Base-by-base conservation (phyloP, 53 echinoderm and acorn worm species). In the Pentamera pediparva region DNA sequence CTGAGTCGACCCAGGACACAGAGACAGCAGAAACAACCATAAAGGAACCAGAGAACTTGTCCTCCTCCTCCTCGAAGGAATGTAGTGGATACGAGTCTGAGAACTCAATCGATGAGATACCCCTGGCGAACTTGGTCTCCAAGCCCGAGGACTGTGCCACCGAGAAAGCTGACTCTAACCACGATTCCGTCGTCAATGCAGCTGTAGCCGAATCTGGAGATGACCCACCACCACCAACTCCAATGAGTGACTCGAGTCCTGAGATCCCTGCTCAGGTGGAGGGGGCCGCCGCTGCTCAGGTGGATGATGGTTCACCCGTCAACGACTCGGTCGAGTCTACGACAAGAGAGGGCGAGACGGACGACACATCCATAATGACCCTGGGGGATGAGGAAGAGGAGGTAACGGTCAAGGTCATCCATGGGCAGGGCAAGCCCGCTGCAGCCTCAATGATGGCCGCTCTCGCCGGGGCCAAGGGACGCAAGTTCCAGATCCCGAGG, bases 401-500 rank as follows among this genome's bases (percentile, higher is more conserved):
- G 61, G 61, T 61, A 20, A 11, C 73, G 2, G 73, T 72, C 32
- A 72, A 72, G 32, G 73, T 72, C 24, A 38, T 72, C 35, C 55
- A 72, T 53, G 73, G 73, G 32, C 43, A 62, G 7, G 62, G 52
- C 4, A 78, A 78, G 34, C 78, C 78, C 24, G 64, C 51, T 8
- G 78, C 65, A 11, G 70, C 57, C 8, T 51, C 53, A 3, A 49
- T 56, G 52, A 65, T 45, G 49, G 45, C 77, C n/a, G 50, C 33
- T 17, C 32, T 77, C 9, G 77, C 45, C 3, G 76, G 37, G 9
- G 60, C 41, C 2, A 75, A 37, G 17, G 58, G 76, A 4, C 25
- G 76, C 34, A 72, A 72, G 37, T 33, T 72, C 5, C 73, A 72
- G 76, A 39, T 75, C 39, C 76, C 60, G n/a, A 59, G 78, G 29